A percentile compares a stretch with the other conserved stretches of the same genome.
phyloP scores from a whole-genome alignment of 2,888 invertebrate genomes.

The Hipparchia sbordonii region DNA sequence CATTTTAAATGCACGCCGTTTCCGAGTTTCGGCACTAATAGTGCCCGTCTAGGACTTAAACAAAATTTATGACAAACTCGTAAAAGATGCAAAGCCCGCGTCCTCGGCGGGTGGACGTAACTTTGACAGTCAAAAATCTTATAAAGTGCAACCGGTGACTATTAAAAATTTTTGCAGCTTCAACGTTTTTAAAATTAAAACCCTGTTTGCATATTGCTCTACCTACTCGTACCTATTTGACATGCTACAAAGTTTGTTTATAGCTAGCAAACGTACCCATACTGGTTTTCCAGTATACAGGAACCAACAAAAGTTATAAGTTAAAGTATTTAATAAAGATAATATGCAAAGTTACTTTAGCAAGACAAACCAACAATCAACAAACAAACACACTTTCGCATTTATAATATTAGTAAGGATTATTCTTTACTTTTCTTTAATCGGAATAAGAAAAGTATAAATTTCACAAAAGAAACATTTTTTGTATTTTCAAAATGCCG shows the following conservation, averaged over 20 bases:
- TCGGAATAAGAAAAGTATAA: too few relatives aligned
- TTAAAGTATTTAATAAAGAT: too few relatives aligned
- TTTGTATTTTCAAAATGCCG: neutral
- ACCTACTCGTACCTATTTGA: neutral
- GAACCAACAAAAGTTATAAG: neutral
- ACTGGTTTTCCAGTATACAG: neutral
- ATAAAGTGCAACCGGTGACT: constrained; percentile 8
- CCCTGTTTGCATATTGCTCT: constrained; percentile 2
- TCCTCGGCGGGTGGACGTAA: constrained; percentile 27
- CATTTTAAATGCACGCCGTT: constrained; percentile 20
- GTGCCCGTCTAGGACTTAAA: constrained; percentile 24
- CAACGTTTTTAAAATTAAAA: neutral
- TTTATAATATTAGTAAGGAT: too few relatives aligned
- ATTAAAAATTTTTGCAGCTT: constrained; percentile 14
- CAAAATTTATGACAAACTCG: constrained; percentile 32
- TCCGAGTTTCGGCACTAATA: constrained; percentile 27
- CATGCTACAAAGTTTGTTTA: neutral
- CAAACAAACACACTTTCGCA: too few relatives aligned
- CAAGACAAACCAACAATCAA: too few relatives aligned
- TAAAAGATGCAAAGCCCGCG: constrained; percentile 30
- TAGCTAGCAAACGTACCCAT: neutral
- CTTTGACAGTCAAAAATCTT: constrained; percentile 37
- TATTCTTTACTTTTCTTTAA: too few relatives aligned
- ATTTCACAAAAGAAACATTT: neutral
- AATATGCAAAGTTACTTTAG: too few relatives aligned